phyloP scores from a whole-genome alignment of 2,797 vertebrate species.

The Holocentrus rufus region DNA sequence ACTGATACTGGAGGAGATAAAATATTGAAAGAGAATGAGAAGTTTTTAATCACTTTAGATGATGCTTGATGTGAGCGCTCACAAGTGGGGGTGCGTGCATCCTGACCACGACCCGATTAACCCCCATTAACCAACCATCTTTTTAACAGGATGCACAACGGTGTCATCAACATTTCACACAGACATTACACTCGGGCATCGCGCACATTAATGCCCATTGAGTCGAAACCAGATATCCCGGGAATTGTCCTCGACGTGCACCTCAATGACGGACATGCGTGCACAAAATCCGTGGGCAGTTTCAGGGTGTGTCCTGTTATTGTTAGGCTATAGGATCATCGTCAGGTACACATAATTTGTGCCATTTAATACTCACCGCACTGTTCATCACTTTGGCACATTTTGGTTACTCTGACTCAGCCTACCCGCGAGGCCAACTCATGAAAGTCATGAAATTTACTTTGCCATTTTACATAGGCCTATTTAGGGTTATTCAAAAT shows the following conservation, averaged over 20 bases:
- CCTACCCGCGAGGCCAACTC: neutral
- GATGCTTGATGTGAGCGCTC: too few relatives aligned
- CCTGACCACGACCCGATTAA: neutral
- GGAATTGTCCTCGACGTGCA: neutral
- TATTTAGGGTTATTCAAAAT: too few relatives aligned
- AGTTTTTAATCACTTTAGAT: too few relatives aligned
- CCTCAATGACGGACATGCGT: neutral
- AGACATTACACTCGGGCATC: neutral
- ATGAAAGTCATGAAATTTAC: neutral
- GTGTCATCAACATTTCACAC: constrained; percentile 29
- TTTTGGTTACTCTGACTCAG: constrained; percentile 3
- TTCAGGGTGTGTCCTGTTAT: constrained; percentile 74
- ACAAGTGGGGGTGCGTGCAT: too few relatives aligned
- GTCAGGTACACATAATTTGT: neutral
- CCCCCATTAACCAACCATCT: neutral
- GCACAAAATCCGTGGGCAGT: constrained; percentile 34
- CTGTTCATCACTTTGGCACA: neutral
- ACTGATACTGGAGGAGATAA: too few relatives aligned
- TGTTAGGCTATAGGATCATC: constrained; percentile 27
- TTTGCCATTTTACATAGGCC: neutral
- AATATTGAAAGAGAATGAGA: too few relatives aligned
- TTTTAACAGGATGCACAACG: neutral
- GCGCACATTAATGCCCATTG: neutral
- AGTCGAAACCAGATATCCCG: constrained; percentile 41
- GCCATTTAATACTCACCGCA: neutral